Conservation (phyloP, 2,113 vertebrate genomes). For the Macquaria australasica region DNA sequence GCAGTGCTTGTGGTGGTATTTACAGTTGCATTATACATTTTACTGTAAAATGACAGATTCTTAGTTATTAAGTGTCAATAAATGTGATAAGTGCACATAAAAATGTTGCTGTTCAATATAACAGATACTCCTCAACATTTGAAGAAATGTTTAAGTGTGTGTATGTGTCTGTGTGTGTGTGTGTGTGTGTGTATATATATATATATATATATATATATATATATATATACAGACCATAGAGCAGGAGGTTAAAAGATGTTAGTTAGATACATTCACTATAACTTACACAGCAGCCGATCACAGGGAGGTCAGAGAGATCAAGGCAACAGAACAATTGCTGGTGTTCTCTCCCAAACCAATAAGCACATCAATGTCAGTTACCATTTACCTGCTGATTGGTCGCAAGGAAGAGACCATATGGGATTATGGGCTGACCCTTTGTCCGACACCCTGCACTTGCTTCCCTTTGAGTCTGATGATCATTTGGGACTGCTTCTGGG, state of each 20-base stretch:
- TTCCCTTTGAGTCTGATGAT: not conserved
- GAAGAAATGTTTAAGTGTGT: too few relatives aligned
- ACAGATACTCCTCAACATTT: too few relatives aligned
- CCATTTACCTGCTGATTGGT: conserved; percentile 8
- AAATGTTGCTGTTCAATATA: not conserved
- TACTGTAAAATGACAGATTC: not conserved
- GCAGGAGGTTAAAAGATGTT: not conserved
- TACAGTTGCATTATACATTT: not conserved
- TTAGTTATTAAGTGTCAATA: not conserved
- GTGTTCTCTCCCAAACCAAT: conserved; percentile 6
- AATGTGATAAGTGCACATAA: not conserved
- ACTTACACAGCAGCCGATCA: not conserved
- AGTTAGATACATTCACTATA: not conserved
- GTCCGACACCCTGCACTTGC: not conserved
- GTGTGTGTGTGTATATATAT: too few relatives aligned
- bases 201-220: too few relatives aligned
- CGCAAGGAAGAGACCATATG: conserved; percentile 6
- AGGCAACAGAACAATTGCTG: not conserved
- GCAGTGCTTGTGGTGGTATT: not conserved
- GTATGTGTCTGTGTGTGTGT: too few relatives aligned
- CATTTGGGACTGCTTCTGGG: not conserved
- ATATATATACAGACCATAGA: not conserved
- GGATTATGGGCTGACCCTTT: not conserved
- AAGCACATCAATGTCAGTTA: not conserved
- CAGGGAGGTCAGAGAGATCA: conserved; percentile 9